phyloP scores from a whole-genome alignment of 2,888 invertebrate genomes.

The Prosapia bicincta region DNA sequence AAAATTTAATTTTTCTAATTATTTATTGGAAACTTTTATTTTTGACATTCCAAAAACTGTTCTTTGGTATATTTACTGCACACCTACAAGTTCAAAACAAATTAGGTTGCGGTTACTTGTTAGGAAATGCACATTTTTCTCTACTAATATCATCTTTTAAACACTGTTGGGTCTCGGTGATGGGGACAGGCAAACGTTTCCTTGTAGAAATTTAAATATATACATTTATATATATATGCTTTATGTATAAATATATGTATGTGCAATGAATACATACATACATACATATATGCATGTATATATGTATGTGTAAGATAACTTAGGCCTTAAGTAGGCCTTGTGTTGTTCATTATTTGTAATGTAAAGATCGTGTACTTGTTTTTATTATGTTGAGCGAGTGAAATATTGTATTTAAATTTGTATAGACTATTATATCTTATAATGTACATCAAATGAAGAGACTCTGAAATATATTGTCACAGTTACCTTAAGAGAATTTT shows the following conservation, averaged over 20 bases:
- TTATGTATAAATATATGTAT: too few relatives aligned
- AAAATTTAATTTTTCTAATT: constrained; percentile 8
- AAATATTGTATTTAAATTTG: constrained; percentile 27
- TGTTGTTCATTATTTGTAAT: constrained; percentile 28
- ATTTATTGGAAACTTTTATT: constrained; percentile 17
- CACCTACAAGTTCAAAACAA: constrained; percentile 25
- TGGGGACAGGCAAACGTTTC: constrained; percentile 33
- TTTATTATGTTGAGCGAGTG: constrained; percentile 37
- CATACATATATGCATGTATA: not conserved
- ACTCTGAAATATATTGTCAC: constrained; percentile 21
- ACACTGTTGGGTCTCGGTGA: constrained; percentile 35
- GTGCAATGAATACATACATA: not conserved
- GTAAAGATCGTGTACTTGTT: constrained; percentile 36
- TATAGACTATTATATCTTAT: constrained; percentile 20
- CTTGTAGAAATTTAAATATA: constrained; percentile 21
- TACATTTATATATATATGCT: not conserved
- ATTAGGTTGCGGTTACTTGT: constrained; percentile 31
- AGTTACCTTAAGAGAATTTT: constrained; percentile 19
- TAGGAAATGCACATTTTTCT: constrained; percentile 29
- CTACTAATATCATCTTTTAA: constrained; percentile 28
- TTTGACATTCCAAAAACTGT: constrained; percentile 30
- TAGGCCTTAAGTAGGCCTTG: constrained; percentile 11
- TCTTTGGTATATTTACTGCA: constrained; percentile 1
- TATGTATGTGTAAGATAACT: constrained; percentile 10
- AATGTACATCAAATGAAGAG: constrained; percentile 8